Evolutionary conservation across 2,797 vertebrate species (phyloP), one percentile per base, ranked within the genome.

Genomic region (Crocidura indochinensis): DNA sequence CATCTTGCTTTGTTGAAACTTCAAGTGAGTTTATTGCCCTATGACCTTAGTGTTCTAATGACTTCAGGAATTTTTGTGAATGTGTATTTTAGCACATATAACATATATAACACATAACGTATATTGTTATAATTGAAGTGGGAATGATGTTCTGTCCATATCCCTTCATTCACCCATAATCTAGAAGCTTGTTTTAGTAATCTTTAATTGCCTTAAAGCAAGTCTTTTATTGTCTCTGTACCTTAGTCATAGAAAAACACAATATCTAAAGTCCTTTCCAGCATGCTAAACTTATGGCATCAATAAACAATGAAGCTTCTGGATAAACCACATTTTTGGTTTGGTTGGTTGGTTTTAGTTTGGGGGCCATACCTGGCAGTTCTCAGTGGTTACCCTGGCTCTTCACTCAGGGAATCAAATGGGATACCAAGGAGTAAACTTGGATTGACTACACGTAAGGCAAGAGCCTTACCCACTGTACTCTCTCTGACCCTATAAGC

Each of bases 171-270:
- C 27, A 67, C 56, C 47, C 69, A 75, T 75, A 87, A 89, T 75
- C 27, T 20, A 75, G 26, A 90, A 64, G 47, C 72, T 26, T 22
- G 0, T 53, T 56, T 84, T 53, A 60, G 72, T 79, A 8, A 51
- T 72, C 20, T 88, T 79, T 46, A 93, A 76, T n/a, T 94, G 27
- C 85, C 49, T 85, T 75, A 47, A 85, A 68, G 22, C 10, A 76
- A 76, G 31, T 69, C 8, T 17, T 73, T 84, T 93, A 62, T 72
- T 88, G 44, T 73, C 89, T 87, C 49, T 69, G 29, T 38, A 71
- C 24, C 53, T 72, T 20, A 60, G 56, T 60, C 19, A 60, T 6
- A 60, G 56, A 60, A 60, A 60, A 17, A 91, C n/a, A 89, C 83
- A 76, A 56, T 76, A 44, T 74, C 75, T 22, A 90, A 72, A 8